Base-by-base conservation (phyloP, 2,888 invertebrate genomes). In the Drosophila meridiana region DNA sequence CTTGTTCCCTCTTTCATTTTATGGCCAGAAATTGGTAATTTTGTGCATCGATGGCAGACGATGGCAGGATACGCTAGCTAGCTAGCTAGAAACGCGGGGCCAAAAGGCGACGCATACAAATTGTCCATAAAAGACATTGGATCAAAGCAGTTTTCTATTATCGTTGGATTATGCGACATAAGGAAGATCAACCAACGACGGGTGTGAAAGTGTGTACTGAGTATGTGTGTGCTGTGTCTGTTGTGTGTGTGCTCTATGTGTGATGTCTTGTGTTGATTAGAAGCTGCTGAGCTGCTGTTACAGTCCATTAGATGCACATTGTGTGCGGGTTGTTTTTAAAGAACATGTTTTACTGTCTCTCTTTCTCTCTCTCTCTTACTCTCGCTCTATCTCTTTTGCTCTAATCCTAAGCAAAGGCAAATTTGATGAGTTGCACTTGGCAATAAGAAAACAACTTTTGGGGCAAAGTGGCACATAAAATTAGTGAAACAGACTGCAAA, bases 61-160 rank as follows among this genome's bases (percentile, higher is more conserved):
- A 52, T 52, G 50, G 57, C 73, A 28, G 45, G 45, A 56, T 43
- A 57, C 43, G 48, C 38, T n/a, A 9, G 30, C 38, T 28, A 58
- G 57, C 30, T 13, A 20, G 20, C 20, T 20, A 20, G 30, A 8
- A 38, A 30, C 30, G 48, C 48, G 34, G 28, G 53, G 77, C 76
- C 73, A 74, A 82, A 86, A 82, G 84, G 82, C 82, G 88, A 90
- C 89, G 92, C 91, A 87, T 91, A 91, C 91, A 91, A 92, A 92
- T 92, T 90, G 92, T 89, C 91, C 90, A 91, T 92, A 92, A 90
- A 88, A 88, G 73, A 76, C 86, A 85, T 85, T 71, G 81, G 83
- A 78, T 87, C 73, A 77, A 68, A 80, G 87, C 72, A 86, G 83
- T 88, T 84, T 88, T 81, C 76, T 79, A 78, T 79, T 79, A 82